Conservation (phyloP, 2,113 vertebrate genomes). For the Jacana jacana region DNA sequence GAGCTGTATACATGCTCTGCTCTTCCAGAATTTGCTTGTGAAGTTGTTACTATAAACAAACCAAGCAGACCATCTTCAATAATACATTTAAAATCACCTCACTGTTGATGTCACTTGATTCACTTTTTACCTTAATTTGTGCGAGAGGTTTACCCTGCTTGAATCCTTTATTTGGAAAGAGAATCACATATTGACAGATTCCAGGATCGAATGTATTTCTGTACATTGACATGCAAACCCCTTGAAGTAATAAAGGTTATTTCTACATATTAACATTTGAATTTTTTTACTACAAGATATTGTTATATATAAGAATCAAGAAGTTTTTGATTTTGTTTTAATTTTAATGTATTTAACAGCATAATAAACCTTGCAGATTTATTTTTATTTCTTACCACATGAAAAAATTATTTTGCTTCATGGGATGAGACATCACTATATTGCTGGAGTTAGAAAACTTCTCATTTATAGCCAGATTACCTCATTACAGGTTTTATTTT, state of each 20-base stretch:
- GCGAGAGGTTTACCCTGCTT: neutral
- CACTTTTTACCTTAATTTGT: neutral
- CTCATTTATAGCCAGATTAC: neutral
- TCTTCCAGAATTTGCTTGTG: neutral
- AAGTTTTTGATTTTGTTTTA: neutral
- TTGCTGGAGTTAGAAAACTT: neutral
- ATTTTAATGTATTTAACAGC: neutral
- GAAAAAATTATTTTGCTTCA: neutral
- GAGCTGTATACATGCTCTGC: neutral
- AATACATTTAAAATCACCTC: neutral
- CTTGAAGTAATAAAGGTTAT: neutral
- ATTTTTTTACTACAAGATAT: neutral
- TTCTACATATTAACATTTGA: neutral
- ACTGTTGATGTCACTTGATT: neutral
- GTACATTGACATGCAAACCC: neutral
- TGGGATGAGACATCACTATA: neutral
- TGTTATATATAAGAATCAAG: neutral
- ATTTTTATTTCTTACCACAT: neutral
- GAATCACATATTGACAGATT: neutral
- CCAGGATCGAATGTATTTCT: neutral
- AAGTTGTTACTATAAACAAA: neutral
- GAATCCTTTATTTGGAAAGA: neutral
- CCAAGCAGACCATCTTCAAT: neutral
- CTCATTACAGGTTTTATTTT: neutral
- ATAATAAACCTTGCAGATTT: neutral